phyloP scores from a whole-genome alignment of 2,797 vertebrate genomes.

The Fundulus diaphanus region DNA sequence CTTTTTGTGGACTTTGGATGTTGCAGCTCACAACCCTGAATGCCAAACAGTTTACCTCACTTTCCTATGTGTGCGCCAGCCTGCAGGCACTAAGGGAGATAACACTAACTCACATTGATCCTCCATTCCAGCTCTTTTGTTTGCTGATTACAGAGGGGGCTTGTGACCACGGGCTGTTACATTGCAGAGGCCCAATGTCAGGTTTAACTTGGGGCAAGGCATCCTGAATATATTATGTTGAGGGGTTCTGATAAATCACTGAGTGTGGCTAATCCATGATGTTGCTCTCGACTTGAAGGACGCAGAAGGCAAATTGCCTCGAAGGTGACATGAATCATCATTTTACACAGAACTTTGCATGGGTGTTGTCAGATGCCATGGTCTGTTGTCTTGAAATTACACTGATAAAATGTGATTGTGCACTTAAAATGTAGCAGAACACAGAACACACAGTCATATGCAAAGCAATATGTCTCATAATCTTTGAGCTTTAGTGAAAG shows the following conservation, averaged over 20 bases:
- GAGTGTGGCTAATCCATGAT: conserved; percentile 42
- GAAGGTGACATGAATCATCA: conserved; percentile 40
- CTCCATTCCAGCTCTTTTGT: conserved; percentile 65
- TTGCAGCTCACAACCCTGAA: conserved; percentile 25
- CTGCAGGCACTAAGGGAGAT: conserved; percentile 57
- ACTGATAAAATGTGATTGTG: conserved; percentile 14
- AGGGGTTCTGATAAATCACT: conserved; percentile 44
- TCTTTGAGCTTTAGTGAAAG: neutral
- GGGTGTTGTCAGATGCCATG: conserved; percentile 22
- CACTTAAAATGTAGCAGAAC: neutral
- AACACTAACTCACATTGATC: conserved; percentile 72
- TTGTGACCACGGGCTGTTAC: conserved; percentile 56
- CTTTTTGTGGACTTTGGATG: conserved; percentile 5
- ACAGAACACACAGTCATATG: neutral
- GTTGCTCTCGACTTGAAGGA: conserved; percentile 44
- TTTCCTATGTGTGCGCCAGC: conserved; percentile 42
- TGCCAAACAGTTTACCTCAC: conserved; percentile 48
- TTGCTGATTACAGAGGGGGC: conserved; percentile 55
- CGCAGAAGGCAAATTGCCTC: conserved; percentile 32
- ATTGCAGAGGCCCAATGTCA: conserved; percentile 63
- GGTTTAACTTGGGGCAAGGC: conserved; percentile 54
- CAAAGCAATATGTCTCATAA: neutral
- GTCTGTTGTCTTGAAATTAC: conserved; percentile 20
- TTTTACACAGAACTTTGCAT: conserved; percentile 33
- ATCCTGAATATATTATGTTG: conserved; percentile 39